Base-by-base conservation (phyloP, 2,797 vertebrate species). In the Gymnopithys bicolor region DNA sequence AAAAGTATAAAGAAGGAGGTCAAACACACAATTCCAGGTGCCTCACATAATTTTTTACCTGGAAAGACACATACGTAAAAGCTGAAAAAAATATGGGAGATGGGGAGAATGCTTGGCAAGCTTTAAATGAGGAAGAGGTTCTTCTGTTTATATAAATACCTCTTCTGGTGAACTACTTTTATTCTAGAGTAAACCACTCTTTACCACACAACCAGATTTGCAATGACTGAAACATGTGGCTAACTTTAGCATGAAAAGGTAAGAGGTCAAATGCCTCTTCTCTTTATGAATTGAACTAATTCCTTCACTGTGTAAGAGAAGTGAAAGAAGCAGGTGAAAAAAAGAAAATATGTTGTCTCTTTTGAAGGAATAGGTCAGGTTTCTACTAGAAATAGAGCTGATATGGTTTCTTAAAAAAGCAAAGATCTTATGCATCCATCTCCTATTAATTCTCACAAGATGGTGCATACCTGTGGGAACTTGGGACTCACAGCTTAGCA, bases 241-340 rank as follows among this genome's bases (percentile, higher is more conserved):
- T 58, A 67, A 68, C 19, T 81, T 82, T 9, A 58, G 35, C n/a
- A 25, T 27, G 22, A 51, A 68, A 86, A 83, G 12, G 4, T 67
- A 53, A 67, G 41, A 63, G 22, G 28, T 62, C 24, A 35, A 85
- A 70, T 0, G 2, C 1, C 9, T 37, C 10, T 58, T 5, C 0
- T 43, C 53, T 60, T 63, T 21, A 64, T 28, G 30, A 92, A 73
- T 0, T 52, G 14, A 78, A 59, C 60, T 81, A 5, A 63, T 77
- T 90, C 73, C 51, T 79, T 92, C 35, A 25, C 48, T 58, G 14
- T 45, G 21, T 69, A 77, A 64, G 18, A 58, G 24, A 24, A 9
- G 17, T 68, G 13, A n/a, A 62, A 76, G 39, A 82, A 49, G n/a
- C 15, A 74, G 25, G 64, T 78, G 68, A 66, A 79, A 83, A 83